Conservation (phyloP, 2,113 vertebrate genomes). For the Erythrocercus mccallii region DNA sequence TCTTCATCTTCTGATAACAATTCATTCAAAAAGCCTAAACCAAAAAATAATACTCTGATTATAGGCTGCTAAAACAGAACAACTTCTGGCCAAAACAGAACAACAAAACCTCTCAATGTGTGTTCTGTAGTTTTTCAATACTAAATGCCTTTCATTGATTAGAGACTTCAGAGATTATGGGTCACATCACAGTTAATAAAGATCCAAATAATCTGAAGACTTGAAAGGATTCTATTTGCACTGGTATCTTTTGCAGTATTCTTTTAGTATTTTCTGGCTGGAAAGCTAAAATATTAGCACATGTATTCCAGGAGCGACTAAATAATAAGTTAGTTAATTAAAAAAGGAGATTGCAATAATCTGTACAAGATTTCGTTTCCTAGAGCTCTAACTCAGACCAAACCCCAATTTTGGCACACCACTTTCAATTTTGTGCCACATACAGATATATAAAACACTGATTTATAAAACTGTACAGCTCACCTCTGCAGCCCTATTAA, state of each 20-base stretch:
- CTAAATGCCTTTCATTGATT: not conserved
- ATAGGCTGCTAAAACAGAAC: not conserved
- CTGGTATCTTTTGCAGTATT: not conserved
- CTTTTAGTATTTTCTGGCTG: not conserved
- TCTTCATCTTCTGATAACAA: not conserved
- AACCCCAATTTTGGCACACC: not conserved
- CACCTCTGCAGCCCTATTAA: not conserved
- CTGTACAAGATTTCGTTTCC: not conserved
- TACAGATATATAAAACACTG: not conserved
- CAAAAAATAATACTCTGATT: not conserved
- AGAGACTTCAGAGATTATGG: not conserved
- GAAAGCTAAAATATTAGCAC: not conserved
- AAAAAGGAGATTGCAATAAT: not conserved
- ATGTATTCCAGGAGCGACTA: not conserved
- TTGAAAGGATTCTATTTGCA: not conserved
- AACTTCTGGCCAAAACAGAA: not conserved
- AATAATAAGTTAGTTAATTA: not conserved
- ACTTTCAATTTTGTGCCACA: not conserved
- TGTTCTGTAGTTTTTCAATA: not conserved
- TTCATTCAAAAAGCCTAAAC: not conserved
- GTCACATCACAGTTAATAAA: not conserved
- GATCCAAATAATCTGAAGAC: not conserved
- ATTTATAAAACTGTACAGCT: not conserved
- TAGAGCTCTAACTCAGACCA: not conserved
- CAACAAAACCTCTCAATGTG: not conserved